Percentiles rank a stretch among this genome's conserved stretches.
phyloP scores from a whole-genome alignment of 1,140 invertebrate species.

The Rhopalosiphum maidis region DNA sequence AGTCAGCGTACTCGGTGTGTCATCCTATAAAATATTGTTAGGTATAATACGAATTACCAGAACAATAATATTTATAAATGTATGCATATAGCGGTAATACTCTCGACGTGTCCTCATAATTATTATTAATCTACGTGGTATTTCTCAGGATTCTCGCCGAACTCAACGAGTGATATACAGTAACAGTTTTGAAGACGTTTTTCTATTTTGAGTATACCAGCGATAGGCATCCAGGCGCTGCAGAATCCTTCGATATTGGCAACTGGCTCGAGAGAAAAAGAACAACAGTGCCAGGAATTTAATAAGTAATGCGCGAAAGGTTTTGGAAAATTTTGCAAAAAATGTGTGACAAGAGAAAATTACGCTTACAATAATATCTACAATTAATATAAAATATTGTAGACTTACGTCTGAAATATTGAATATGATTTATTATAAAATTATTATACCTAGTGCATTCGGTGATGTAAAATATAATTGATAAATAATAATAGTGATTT shows the following conservation, averaged over 20 bases:
- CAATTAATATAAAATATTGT: neutral
- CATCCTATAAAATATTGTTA: too few species aligned
- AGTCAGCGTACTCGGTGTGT: too few species aligned
- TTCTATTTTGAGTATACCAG: constrained; percentile 32
- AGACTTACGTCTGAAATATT: neutral
- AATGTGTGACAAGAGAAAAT: neutral
- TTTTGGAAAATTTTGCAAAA: neutral
- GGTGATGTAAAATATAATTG: neutral
- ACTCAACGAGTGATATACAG: neutral
- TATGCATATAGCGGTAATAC: neutral
- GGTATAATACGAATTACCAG: neutral
- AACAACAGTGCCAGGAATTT: constrained; percentile 20
- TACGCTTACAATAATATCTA: neutral
- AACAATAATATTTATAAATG: constrained; percentile 17
- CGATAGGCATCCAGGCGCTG: neutral
- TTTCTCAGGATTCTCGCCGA: neutral
- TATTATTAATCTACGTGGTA: neutral
- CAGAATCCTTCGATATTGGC: constrained; percentile 46
- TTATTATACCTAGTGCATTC: too few species aligned
- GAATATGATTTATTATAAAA: neutral
- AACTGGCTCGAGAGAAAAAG: neutral
- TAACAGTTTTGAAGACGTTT: neutral
- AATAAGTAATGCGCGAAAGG: neutral
- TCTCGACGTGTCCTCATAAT: neutral
- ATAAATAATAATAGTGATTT: neutral